phyloP scores from a whole-genome alignment of 2,113 vertebrate genomes.

The Chaetura pelagica region DNA sequence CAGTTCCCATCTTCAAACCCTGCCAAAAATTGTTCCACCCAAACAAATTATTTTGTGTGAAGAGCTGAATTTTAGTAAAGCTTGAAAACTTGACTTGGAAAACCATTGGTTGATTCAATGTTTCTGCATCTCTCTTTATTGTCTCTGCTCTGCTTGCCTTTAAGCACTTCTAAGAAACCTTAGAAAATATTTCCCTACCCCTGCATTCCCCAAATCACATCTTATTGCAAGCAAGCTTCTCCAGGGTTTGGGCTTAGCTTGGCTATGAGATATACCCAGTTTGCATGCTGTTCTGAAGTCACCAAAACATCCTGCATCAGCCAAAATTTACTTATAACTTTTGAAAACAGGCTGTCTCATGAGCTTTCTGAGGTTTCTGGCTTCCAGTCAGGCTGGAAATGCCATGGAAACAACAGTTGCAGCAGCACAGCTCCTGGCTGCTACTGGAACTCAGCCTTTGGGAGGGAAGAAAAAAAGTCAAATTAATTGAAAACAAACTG shows the following conservation, averaged over 20 bases:
- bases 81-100: neutral
- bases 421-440: conserved; percentile 16
- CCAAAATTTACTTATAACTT: conserved; percentile 45
- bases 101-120: neutral
- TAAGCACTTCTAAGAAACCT: neutral
- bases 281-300: conserved; percentile 26
- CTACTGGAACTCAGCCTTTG: neutral
- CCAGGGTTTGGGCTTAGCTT: neutral
- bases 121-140: neutral
- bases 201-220: neutral
- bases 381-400: conserved; percentile 55
- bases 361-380: conserved; percentile 48
- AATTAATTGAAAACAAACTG: neutral
- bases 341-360: conserved; percentile 45
- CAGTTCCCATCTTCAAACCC: neutral
- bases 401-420: conserved; percentile 57
- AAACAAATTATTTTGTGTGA: neutral
- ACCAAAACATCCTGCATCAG: conserved; percentile 13
- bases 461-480: neutral
- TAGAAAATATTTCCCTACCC: neutral
- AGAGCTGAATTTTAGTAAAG: neutral
- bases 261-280: neutral
- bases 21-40: neutral
- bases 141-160: neutral
- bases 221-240: neutral